phyloP scores from a whole-genome alignment of 2,888 invertebrate genomes.

The Cyaniris semiargus region DNA sequence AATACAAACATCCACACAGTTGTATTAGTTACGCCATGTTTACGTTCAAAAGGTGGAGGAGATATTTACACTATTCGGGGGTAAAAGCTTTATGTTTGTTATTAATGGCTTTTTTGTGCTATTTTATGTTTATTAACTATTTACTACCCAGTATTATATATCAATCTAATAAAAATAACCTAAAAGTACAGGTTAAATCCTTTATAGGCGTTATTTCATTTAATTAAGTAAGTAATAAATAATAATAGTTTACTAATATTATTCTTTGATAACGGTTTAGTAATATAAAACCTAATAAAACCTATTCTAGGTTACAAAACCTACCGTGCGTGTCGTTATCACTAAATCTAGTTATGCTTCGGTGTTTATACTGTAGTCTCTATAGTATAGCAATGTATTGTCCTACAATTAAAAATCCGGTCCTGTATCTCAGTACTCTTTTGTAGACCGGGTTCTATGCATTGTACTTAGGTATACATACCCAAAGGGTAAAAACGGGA shows the following conservation, averaged over 20 bases:
- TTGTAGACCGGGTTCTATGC: too few species aligned
- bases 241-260: neutral
- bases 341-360: slow-evolving; percentile 6
- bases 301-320: neutral
- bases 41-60: too few species aligned
- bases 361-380: neutral
- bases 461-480: too few species aligned
- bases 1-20: too few species aligned
- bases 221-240: too few species aligned
- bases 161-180: neutral
- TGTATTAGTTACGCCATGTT: too few species aligned
- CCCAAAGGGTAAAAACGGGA: too few species aligned
- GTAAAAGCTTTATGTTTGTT: too few species aligned
- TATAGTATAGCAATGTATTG: neutral
- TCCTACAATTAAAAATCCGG: neutral
- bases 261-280: neutral
- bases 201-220: too few species aligned
- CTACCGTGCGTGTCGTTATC: neutral
- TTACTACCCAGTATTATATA: neutral
- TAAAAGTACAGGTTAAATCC: neutral
- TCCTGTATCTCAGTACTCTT: too few species aligned
- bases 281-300: neutral
- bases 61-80: too few species aligned
- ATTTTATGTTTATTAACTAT: neutral
- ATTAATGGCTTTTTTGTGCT: too few species aligned